Evolutionary conservation across 2,888 invertebrate species (phyloP).

Genomic region (Morinoia aosen): DNA sequence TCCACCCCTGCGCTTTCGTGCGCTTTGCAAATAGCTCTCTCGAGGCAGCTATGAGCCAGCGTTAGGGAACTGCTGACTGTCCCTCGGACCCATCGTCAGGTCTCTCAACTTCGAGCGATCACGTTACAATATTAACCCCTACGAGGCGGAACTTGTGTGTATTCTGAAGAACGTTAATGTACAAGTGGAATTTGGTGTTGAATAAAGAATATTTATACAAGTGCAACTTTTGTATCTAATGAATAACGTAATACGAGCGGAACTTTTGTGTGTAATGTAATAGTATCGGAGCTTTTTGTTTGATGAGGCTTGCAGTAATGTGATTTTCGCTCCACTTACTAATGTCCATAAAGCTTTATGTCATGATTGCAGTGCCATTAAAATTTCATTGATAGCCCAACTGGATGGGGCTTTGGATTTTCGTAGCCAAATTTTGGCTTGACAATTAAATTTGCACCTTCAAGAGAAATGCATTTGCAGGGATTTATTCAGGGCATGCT

Average conservation of each 20-base stretch:
- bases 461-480: no score
- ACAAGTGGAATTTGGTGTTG: no score
- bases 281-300: not conserved
- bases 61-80: not conserved
- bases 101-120: not conserved
- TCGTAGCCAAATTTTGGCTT: no score
- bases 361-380: not conserved
- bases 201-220: no score
- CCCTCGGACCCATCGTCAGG: slow-evolving; percentile 13
- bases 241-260: no score
- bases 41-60: not conserved
- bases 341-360: not conserved
- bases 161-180: no score
- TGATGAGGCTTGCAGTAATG: not conserved
- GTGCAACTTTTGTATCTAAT: no score
- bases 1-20: not conserved
- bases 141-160: not conserved
- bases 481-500: no score
- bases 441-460: no score
- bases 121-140: not conserved
- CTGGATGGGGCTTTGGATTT: no score
- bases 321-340: not conserved
- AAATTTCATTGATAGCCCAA: no score
- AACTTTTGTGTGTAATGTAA: not conserved
- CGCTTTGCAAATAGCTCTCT: not conserved